These are phyloP conservation scores for Ictidomys tridecemlineatus DNA, from an alignment of 2,113 vertebrate genomes.

Conservation along the genomic window DNA sequence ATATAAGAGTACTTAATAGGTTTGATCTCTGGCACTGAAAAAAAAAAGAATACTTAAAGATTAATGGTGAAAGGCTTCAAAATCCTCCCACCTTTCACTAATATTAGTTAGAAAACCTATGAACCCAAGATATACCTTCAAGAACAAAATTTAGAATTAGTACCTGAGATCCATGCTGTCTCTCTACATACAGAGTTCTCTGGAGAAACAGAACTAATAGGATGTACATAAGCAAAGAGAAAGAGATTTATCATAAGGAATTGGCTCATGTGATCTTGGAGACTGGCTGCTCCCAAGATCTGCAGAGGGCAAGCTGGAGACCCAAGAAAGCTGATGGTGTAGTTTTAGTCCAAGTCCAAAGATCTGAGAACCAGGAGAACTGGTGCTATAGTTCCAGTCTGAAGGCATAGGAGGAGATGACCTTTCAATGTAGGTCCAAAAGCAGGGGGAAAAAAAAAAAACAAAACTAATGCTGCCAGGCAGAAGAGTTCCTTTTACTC, in stretches of 20 bases:
- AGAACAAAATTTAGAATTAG: neutral
- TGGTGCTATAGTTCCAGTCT: rapidly evolving
- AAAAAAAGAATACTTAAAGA: neutral
- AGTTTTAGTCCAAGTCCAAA: neutral
- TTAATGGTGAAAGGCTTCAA: neutral
- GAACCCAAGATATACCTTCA: neutral
- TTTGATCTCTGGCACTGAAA: no score
- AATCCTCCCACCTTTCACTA: neutral
- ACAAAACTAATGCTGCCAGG: neutral
- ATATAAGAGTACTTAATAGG: neutral
- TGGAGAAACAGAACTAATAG: neutral
- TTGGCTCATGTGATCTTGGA: neutral
- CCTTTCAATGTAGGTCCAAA: neutral
- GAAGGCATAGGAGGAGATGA: neutral
- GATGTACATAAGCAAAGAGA: neutral
- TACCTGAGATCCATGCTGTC: neutral
- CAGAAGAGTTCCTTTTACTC: neutral
- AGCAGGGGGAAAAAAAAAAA: neutral
- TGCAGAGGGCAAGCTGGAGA: neutral
- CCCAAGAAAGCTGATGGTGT: neutral
- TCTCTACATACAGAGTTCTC: neutral
- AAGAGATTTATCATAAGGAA: neutral
- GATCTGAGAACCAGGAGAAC: neutral
- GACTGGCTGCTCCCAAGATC: neutral
- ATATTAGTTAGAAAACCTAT: neutral